Percentiles rank a stretch among this genome's conserved stretches.
Evolutionary conservation across 2,888 invertebrate genomes (phyloP).

Genomic region (Perizoma affinitatum): DNA sequence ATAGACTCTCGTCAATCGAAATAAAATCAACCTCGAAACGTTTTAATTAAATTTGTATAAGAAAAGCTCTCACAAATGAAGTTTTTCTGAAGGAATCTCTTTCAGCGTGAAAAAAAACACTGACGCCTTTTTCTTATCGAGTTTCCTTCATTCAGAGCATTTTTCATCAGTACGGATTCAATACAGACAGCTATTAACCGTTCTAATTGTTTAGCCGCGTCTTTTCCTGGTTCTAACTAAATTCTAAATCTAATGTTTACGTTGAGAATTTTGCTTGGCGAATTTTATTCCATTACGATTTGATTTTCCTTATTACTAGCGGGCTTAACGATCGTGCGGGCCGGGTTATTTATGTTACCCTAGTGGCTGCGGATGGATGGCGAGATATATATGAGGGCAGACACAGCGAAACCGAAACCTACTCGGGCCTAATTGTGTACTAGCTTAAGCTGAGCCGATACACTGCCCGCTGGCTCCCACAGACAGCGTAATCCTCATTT

Average conservation of each 20-base stretch:
- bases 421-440: constrained; percentile 78
- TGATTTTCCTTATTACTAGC: constrained; percentile 84
- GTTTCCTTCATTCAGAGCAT: constrained; percentile 69
- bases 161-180: constrained; percentile 68
- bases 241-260: constrained; percentile 80
- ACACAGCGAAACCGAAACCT: constrained; percentile 70
- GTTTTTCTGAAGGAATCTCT: constrained; percentile 59
- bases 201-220: constrained; percentile 76
- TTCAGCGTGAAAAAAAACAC: constrained; percentile 64
- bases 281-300: constrained; percentile 84
- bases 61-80: constrained; percentile 66
- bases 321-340: constrained; percentile 82
- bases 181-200: constrained; percentile 73
- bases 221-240: constrained; percentile 56
- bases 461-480: constrained; percentile 54
- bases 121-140: constrained; percentile 59
- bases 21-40: constrained; percentile 48
- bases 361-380: constrained; percentile 80
- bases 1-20: constrained; percentile 47
- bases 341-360: constrained; percentile 83
- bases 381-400: constrained; percentile 78
- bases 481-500: constrained; percentile 68
- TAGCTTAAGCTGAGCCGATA: constrained; percentile 72
- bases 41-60: constrained; percentile 74
- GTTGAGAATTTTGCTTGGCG: constrained; percentile 79